Conservation (phyloP, 2,113 vertebrate species). For the Mungos mungo region DNA sequence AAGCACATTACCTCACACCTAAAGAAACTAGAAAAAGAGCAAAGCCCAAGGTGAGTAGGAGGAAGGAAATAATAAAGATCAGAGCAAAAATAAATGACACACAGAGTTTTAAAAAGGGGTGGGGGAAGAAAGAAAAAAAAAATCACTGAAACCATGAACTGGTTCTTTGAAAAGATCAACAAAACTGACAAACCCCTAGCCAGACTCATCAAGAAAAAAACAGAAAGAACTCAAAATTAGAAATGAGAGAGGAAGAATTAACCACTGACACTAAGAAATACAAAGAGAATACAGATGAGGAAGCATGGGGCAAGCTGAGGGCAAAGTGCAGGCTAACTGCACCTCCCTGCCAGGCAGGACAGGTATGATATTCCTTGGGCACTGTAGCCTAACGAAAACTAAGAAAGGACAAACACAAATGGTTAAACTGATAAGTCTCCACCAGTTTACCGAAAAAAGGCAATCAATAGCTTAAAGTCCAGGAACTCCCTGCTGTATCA, state of each 20-base stretch:
- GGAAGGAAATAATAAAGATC: not conserved
- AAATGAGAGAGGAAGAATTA: not conserved
- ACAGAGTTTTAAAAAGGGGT: not conserved
- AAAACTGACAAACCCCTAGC: not conserved
- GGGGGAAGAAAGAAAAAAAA: not conserved
- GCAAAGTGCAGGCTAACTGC: no score
- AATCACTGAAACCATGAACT: not conserved
- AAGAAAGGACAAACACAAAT: no score
- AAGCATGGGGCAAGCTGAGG: no score
- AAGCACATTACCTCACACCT: not conserved
- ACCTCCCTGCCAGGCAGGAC: no score
- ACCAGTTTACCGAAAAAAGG: no score
- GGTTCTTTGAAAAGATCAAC: not conserved
- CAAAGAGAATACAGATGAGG: not conserved
- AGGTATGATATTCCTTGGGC: no score
- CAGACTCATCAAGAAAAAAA: not conserved
- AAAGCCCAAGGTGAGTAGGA: not conserved
- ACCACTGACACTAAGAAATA: not conserved
- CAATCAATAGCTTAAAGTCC: no score
- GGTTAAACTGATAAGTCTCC: no score
- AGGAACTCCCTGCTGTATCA: no score
- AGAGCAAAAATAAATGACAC: not conserved
- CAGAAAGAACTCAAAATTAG: not conserved
- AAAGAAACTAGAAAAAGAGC: not conserved
- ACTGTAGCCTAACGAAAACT: no score